Base-by-base conservation (phyloP, 2,797 vertebrate genomes). In the Chloroceryle inda region DNA sequence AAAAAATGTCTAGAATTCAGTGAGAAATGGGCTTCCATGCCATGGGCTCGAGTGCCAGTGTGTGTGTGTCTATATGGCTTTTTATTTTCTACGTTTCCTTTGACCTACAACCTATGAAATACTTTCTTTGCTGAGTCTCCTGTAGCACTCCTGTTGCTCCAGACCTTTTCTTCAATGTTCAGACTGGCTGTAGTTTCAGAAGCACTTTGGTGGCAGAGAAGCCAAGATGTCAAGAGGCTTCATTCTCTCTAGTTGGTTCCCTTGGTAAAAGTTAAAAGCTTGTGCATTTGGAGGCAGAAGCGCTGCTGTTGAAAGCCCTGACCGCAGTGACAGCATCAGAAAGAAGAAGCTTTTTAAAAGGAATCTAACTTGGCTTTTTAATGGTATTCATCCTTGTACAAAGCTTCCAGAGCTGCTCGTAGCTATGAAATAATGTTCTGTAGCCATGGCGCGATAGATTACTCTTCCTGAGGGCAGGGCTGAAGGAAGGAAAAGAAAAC, bases 251-350 rank as follows among this genome's bases (percentile, higher is more conserved):
- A 40, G 59, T 23, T 44, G 6, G 17, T 67, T 94, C 85, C 71
- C 75, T 75, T 92, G 87, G 66, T 61, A 72, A 72, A 93, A 96
- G 84, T 78, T 96, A 97, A 80, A 97, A 97, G 76, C 81, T 52
- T 37, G 61, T 49, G 29, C 35, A 55, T 93, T 94, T 85, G 8
- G 69, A 94, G 91, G 91, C 73, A 89, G 85, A 90, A 94, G 67
- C 8, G 2, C 64, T 71, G 42, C 73, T 75, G 37, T 47, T 81
- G 83, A 96, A 95, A 96, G 89, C 88, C 45, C 89, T 92, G 95
- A 69, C 88, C 45, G 11, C 76, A 13, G 72, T 63, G 87, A 94
- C 82, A 85, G 45, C 82, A 95, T 90, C 52, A 95, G 96, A 95
- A 89, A 92, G 53, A 66, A 77, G 52, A 74, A 42, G 33, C 80